Evolutionary conservation across 2,113 vertebrate genomes (phyloP), one percentile per base, ranked within the genome.

Genomic region (Phylloscopus trochiloides): DNA sequence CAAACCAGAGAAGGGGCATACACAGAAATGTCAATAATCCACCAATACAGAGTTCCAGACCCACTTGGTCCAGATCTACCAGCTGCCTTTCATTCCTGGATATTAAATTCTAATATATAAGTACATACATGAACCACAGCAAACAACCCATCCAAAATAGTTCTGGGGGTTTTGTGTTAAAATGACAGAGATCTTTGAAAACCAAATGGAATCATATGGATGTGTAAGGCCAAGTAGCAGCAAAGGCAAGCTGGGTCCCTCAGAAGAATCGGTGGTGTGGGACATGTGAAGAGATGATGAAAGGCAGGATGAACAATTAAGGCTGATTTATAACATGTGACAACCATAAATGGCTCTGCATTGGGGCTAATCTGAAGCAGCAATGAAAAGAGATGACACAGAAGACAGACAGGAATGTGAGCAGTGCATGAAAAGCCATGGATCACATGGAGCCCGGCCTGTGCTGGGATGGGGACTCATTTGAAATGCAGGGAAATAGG

Each of bases 311-410:
- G 65, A 95, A 90, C 32, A 52, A 68, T 78, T 92, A 94, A 34
- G 36, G 70, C 76, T 91, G 81, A 95, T 94, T 77, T 38, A 73
- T 70, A 92, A 88, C 96, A 80, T 80, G 76, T 87, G 97, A 96
- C 51, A 84, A 45, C 73, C 77, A 76, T 61, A 82, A 79, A 75
- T 50, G 40, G 16, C 79, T 91, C 36, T 40, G 81, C 68, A 13
- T 32, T 66, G 80, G 85, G 83, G 92, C 72, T 95, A 91, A 97
- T 94, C 91, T 84, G 90, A 77, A 94, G 71, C 54, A 92, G 9
- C n/a, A 89, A 62, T 29, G 48, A 90, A 67, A 65, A 80, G 80
- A 79, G 80, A 91, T 52, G 84, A 58, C 51, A 76, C 72, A 86
- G 36, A 84, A 83, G 79, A 86, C 32, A 77, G 84, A 71, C 89